Base-by-base conservation (phyloP, 2,113 vertebrate genomes). In the Hemiscyllium ocellatum region DNA sequence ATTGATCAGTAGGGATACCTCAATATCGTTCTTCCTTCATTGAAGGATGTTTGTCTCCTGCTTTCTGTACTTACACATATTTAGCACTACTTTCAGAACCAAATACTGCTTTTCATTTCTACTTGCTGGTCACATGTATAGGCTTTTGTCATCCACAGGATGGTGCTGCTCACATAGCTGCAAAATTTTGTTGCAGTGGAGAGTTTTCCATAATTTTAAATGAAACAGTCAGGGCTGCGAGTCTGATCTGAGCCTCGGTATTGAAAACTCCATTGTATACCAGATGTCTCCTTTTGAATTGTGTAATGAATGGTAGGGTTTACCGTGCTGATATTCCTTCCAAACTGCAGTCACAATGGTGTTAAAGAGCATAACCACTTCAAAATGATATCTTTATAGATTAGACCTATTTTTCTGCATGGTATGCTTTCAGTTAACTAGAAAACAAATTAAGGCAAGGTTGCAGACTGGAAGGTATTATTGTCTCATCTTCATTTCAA, bases 151-250 rank as follows among this genome's bases (percentile, higher is more conserved):
- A 50, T 72, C 94, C 94, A 95, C 94, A 50, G 68, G 94, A 76
- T 95, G 94, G 94, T 33, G 94, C 94, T 95, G 42, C 69, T 95
- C 68, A 95, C 94, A 95, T 26, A 72, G 94, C 47, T 47, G 52
- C 24, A 90, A 61, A 37, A 90, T 66, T 68, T 72, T 29, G 37
- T 70, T 76, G 13, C 69, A 33, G 69, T 72, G 69, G 68, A 52
- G 94, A 52, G 24, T 33, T 72, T 50, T 1, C 52, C 69, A 4
- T 72, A 1, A 72, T 29, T 95, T 24, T 52, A 95, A 70, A 8
- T 33, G 22, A 47, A 12, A 50, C 72, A 47, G 42, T 76, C 69
- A 72, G 69, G 24, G 26, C 42, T 52, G 42, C 19, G 47, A 33
- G 20, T 94, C 68, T 72, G 24, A 72, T 95, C 47, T 76, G 10